Conservation (phyloP, 37 sponge, comb jelly and placozoan genomes). For the Cladorhizidae sp. region DNA sequence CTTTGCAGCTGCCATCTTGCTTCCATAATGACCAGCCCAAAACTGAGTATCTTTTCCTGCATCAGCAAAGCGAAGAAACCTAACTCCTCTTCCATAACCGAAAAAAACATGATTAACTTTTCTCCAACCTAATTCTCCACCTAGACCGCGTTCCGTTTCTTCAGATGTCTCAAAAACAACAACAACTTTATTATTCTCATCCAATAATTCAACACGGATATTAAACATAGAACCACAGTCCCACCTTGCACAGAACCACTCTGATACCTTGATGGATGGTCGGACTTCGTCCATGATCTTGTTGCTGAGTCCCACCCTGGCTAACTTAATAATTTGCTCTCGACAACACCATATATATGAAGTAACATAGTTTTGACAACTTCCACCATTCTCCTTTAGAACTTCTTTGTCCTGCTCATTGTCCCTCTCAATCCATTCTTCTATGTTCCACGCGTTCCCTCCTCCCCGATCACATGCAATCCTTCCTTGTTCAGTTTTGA, state of each 20-base stretch:
- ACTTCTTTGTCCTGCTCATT: not conserved
- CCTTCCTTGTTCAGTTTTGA: not conserved
- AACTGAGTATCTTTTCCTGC: slow-evolving; percentile 66
- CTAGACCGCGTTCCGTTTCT: slow-evolving; percentile 43
- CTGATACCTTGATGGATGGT: slow-evolving; percentile 45
- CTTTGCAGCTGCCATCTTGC: slow-evolving; percentile 62
- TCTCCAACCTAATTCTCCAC: slow-evolving; percentile 55
- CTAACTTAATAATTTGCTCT: slow-evolving; percentile 32
- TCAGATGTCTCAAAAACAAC: not conserved
- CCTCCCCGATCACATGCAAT: not conserved
- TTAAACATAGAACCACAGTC: slow-evolving; percentile 62
- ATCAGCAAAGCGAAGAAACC: slow-evolving; percentile 51
- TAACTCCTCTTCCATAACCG: slow-evolving; percentile 51
- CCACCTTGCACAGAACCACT: slow-evolving; percentile 56
- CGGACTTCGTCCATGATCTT: slow-evolving; percentile 37
- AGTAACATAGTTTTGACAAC: slow-evolving; percentile 44
- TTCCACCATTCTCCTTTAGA: slow-evolving; percentile 35
- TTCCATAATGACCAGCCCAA: slow-evolving; percentile 74
- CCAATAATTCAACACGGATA: slow-evolving; percentile 38
- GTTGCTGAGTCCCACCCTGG: slow-evolving; percentile 1
- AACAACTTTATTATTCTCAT: not conserved
- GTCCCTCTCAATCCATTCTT: not conserved
- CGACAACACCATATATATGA: slow-evolving; percentile 54
- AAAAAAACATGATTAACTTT: slow-evolving; percentile 40
- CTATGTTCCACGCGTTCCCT: slow-evolving; percentile 35